These are phyloP conservation scores for Styela plicata DNA, from an alignment of 23 tunicate species.

Conservation along the genomic window DNA sequence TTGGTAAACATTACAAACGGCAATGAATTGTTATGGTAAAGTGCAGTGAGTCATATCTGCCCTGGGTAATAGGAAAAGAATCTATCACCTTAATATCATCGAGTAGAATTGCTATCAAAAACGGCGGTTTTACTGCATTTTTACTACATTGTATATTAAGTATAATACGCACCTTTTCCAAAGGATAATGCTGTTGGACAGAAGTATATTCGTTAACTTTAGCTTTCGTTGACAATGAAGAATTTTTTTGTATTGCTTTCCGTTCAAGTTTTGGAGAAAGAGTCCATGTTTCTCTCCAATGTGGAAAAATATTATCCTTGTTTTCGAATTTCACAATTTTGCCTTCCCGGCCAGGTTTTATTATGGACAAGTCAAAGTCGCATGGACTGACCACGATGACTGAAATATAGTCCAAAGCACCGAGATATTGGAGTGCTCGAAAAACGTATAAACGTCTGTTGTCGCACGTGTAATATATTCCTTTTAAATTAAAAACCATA, in stretches of 20 bases:
- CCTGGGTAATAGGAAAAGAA: too few relatives aligned
- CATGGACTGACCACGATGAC: conserved; percentile 7
- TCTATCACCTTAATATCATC: too few relatives aligned
- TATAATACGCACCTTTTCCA: too few relatives aligned
- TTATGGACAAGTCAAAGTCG: neutral
- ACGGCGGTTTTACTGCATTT: too few relatives aligned
- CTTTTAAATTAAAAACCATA: conserved; percentile 9
- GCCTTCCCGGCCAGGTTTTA: conserved; percentile 8
- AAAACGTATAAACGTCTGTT: conserved; percentile 13
- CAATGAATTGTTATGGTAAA: too few relatives aligned
- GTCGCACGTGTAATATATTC: conserved; percentile 24
- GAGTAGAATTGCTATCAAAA: too few relatives aligned
- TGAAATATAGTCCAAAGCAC: conserved; percentile 7
- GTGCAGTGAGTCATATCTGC: too few relatives aligned
- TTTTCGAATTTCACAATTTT: neutral
- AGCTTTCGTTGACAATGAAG: too few relatives aligned
- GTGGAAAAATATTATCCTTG: neutral
- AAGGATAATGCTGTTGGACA: too few relatives aligned
- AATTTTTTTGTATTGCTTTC: neutral
- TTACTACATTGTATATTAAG: too few relatives aligned
- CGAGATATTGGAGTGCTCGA: neutral
- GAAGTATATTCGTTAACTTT: too few relatives aligned
- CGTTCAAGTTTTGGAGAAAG: neutral
- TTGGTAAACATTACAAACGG: too few relatives aligned
- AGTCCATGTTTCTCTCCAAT: conserved; percentile 8